Base-by-base conservation (phyloP, 1,140 invertebrate species). In the Laodelphax striatellus region DNA sequence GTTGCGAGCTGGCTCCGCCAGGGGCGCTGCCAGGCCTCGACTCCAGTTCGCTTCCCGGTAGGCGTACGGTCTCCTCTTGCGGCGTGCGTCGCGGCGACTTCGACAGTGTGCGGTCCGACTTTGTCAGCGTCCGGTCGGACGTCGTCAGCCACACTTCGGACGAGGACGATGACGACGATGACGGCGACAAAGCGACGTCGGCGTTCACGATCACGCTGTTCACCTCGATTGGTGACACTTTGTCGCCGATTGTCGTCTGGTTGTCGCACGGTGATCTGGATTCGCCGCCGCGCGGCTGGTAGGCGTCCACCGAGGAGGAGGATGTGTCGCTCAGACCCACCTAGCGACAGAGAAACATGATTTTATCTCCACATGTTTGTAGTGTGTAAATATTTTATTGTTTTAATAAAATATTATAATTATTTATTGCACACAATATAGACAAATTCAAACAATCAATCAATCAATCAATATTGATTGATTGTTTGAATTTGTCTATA, bases 131-230 rank as follows among this genome's bases (percentile, higher is more conserved):
- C 34, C 75, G 67, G 58, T 78, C 77, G 2, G 76, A 77, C 0
- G 78, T 77, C 2, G 76, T 78, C 22, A 79, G 66, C 76, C 77
- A 80, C 21, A 78, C 75, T 38, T 80, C 78, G 60, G 78, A 79
- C 56, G 76, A 77, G 5, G 77, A 78, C 0, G 79, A 80, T 1
- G 78, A 79, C 10, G 75, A 75, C 4, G 73, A 73, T 0, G 70
- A 70, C 17, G 46, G 21, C 16, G 46, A 17, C 16, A 50, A 22
- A 50, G 16, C 46, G 34, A 5, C 34, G 34, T 71, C 73, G 5
- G 66, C 67, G 38, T 55, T 57, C 68, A 19, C 70, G 72, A 0
- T 73, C 69, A 10, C 75, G 43, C 62, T 64, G 59, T 71, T 73
- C 34, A 67, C 64, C 59, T 72, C 73, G 5, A 72, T 70, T 3